Conservation (phyloP, 2,797 vertebrate species). For the Bufotes viridis region DNA sequence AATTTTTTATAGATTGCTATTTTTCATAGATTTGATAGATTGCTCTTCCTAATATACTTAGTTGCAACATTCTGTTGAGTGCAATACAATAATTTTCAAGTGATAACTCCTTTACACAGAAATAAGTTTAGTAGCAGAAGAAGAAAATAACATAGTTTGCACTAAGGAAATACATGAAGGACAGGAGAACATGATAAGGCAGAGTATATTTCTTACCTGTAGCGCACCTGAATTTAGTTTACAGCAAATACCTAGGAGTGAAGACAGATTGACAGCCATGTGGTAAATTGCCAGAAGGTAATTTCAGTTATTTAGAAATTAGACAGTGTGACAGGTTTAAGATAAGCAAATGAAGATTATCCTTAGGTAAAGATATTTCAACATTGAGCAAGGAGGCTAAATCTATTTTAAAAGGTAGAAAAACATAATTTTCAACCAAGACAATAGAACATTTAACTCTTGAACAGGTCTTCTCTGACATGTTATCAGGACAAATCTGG, state of each 20-base stretch:
- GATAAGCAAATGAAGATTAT: constrained; percentile 79
- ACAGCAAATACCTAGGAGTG: constrained; percentile 74
- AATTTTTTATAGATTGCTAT: too few species aligned
- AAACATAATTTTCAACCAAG: constrained; percentile 70
- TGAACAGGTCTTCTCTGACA: constrained; percentile 70
- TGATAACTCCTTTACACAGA: not conserved
- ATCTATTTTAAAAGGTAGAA: constrained; percentile 71
- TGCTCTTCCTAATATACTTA: too few species aligned
- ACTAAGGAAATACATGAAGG: not conserved
- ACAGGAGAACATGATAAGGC: constrained; percentile 23
- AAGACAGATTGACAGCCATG: constrained; percentile 81
- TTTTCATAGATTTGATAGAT: too few species aligned
- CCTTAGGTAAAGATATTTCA: constrained; percentile 81
- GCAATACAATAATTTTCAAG: too few species aligned
- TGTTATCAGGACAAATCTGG: constrained; percentile 69
- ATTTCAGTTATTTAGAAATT: constrained; percentile 79
- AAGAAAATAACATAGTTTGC: not conserved
- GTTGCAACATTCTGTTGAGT: too few species aligned
- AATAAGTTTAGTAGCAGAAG: not conserved
- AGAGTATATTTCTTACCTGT: constrained; percentile 65
- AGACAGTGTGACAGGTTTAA: constrained; percentile 78
- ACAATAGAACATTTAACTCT: constrained; percentile 72
- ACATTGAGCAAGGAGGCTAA: constrained; percentile 74
- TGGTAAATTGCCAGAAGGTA: constrained; percentile 79
- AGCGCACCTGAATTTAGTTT: constrained; percentile 76